Conservation (phyloP, 2,888 invertebrate species). For the Brenthis ino region DNA sequence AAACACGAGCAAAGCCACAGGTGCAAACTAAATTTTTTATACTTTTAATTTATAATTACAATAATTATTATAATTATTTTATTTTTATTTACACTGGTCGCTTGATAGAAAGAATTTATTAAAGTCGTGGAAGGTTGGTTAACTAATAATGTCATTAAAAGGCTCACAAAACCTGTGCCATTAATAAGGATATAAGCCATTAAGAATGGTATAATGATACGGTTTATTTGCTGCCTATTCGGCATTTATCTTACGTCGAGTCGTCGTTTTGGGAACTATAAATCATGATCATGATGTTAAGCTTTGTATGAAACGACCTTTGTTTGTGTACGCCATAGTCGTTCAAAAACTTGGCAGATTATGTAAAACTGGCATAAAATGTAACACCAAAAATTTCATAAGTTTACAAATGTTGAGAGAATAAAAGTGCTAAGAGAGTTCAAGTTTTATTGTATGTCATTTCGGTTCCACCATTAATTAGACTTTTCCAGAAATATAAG, state of each 20-base stretch:
- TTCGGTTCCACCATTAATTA: too few relatives aligned
- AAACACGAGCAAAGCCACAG: too few relatives aligned
- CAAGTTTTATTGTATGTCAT: too few relatives aligned
- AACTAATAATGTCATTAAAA: constrained; percentile 4
- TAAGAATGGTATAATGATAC: constrained; percentile 1
- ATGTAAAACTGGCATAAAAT: too few relatives aligned
- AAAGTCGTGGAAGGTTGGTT: background rate
- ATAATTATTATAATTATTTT: too few relatives aligned
- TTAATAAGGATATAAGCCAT: constrained; percentile 3
- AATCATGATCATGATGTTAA: background rate
- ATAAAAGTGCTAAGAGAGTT: too few relatives aligned
- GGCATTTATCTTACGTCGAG: background rate
- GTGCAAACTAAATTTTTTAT: too few relatives aligned
- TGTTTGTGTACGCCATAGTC: constrained; percentile 5
- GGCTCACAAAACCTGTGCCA: background rate
- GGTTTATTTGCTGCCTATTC: background rate
- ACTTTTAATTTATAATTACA: too few relatives aligned
- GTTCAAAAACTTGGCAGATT: background rate
- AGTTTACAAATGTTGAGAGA: too few relatives aligned
- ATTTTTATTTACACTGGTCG: too few relatives aligned
- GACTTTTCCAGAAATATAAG: too few relatives aligned
- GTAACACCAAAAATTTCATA: too few relatives aligned
- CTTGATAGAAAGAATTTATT: background rate
- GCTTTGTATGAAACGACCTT: background rate
- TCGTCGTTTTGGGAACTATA: background rate